phyloP scores from a whole-genome alignment of 2,113 vertebrate species.

The Entelurus aequoreus region DNA sequence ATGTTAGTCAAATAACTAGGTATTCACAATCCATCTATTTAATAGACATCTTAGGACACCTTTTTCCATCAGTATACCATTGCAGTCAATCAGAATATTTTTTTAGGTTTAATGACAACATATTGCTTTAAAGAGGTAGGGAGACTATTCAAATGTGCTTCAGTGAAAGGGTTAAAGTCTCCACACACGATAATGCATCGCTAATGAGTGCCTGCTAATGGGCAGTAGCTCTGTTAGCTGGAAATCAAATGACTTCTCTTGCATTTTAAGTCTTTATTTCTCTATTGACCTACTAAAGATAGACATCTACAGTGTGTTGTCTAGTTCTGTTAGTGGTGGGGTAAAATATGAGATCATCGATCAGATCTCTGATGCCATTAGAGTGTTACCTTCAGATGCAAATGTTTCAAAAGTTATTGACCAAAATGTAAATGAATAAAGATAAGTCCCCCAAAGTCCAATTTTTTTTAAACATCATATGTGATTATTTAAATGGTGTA shows the following conservation, averaged over 20 bases:
- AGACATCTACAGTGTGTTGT: slow-evolving; percentile 59
- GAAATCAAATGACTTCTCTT: slow-evolving; percentile 68
- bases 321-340: slow-evolving; percentile 19
- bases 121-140: neutral
- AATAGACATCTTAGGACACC: too few relatives aligned
- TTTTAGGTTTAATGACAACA: too few relatives aligned
- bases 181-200: slow-evolving; percentile 63
- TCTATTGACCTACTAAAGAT: slow-evolving; percentile 67
- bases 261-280: slow-evolving; percentile 62
- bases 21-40: too few relatives aligned
- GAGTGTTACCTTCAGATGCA: too few relatives aligned
- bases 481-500: too few relatives aligned
- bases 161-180: slow-evolving; percentile 48
- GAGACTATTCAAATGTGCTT: slow-evolving; percentile 1
- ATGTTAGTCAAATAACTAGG: too few relatives aligned
- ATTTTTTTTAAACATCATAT: too few relatives aligned
- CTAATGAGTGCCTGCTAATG: slow-evolving; percentile 74
- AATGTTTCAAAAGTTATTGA: too few relatives aligned
- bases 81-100: too few relatives aligned
- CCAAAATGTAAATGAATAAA: too few relatives aligned
- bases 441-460: too few relatives aligned
- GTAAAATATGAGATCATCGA: slow-evolving; percentile 20
- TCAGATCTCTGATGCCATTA: slow-evolving; percentile 16
- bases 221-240: slow-evolving; percentile 63
- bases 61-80: too few relatives aligned